Conservation (phyloP, 2,113 vertebrate species). For the Misgurnus mizolepis region DNA sequence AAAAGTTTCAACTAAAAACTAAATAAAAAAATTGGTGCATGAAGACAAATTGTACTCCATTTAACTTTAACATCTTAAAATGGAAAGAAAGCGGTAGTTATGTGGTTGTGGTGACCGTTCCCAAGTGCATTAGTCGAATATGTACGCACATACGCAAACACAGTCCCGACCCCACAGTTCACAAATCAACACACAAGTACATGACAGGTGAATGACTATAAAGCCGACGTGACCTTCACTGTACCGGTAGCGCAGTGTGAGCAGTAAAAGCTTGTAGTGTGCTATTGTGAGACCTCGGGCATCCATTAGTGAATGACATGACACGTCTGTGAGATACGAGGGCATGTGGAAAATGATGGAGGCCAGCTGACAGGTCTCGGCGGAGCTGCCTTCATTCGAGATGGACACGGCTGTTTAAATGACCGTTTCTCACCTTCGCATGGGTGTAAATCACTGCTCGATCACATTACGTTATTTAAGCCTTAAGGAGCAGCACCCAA, state of each 20-base stretch:
- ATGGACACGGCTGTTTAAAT: slow-evolving; percentile 40
- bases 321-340: slow-evolving; percentile 65
- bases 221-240: slow-evolving; percentile 71
- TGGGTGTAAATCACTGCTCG: slow-evolving; percentile 56
- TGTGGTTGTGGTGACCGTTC: neutral
- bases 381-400: slow-evolving; percentile 59
- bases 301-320: slow-evolving; percentile 74
- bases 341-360: slow-evolving; percentile 62
- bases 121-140: neutral
- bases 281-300: slow-evolving; percentile 73
- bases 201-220: slow-evolving; percentile 71
- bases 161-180: slow-evolving; percentile 52
- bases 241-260: slow-evolving; percentile 64
- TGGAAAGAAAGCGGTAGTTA: neutral
- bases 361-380: slow-evolving; percentile 64
- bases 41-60: no score
- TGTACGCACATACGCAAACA: slow-evolving; percentile 22
- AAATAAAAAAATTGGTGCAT: no score
- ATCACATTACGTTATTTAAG: slow-evolving; percentile 66
- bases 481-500: slow-evolving; percentile 56
- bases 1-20: no score
- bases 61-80: no score
- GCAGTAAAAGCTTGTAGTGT: slow-evolving; percentile 71
- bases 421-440: slow-evolving; percentile 50
- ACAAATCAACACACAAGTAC: slow-evolving; percentile 66